These are phyloP conservation scores for Astreopora myriophthalma DNA, from an alignment of 64 coral and sea anemone genomes.

Conservation along the genomic window DNA sequence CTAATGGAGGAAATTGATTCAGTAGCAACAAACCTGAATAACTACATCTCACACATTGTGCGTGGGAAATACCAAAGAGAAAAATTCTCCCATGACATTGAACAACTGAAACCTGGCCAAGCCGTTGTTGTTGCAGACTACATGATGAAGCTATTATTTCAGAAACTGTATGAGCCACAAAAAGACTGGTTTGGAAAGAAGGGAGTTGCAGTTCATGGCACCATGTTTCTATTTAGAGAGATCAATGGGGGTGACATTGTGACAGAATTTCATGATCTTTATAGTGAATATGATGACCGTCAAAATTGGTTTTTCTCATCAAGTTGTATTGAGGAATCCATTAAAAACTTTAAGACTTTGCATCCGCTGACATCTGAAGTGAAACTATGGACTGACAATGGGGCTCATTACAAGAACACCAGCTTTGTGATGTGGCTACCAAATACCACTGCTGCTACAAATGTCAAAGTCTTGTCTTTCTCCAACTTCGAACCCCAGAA, in stretches of 20 bases:
- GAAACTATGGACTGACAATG: constrained; percentile 56
- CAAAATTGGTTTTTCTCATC: constrained; percentile 54
- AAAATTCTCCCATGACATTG: background rate
- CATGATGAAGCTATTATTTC: constrained; percentile 59
- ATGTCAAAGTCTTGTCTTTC: background rate
- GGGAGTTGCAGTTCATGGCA: constrained; percentile 29
- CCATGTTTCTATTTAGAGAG: constrained; percentile 41
- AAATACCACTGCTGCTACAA: background rate
- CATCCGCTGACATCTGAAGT: background rate
- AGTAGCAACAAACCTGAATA: constrained; percentile 27
- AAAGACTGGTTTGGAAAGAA: constrained; percentile 52
- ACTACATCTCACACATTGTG: constrained; percentile 42
- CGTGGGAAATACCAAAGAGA: constrained; percentile 49
- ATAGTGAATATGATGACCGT: constrained; percentile 37
- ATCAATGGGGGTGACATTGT: background rate
- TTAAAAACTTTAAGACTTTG: constrained; percentile 7
- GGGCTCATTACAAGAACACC: constrained; percentile 52
- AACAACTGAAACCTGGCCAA: background rate
- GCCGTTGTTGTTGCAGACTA: constrained; percentile 41
- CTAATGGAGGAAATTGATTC: background rate
- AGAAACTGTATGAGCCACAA: constrained; percentile 21
- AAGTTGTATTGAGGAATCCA: constrained; percentile 19
- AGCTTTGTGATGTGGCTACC: constrained; percentile 26
- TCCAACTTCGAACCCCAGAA: constrained; percentile 47
- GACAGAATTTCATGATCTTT: constrained; percentile 30